Evolutionary conservation across 2,797 vertebrate genomes (phyloP), one percentile per base, ranked within the genome.

Genomic region (Argyrosomus regius): DNA sequence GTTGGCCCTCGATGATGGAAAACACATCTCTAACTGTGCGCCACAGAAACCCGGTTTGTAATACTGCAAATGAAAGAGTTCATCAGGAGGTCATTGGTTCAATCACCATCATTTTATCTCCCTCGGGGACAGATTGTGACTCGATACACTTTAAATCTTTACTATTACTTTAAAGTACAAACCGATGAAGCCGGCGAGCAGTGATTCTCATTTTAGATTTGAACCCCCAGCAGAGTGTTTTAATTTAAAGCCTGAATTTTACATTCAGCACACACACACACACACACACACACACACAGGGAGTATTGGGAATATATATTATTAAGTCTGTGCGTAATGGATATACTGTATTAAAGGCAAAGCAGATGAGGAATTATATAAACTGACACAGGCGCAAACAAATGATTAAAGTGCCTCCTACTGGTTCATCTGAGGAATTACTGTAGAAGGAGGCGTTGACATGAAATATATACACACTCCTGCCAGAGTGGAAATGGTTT

Each of bases 361-460:
- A 50, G 12, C 5, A 70, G 69, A 43, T 60, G 52, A 70, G 20
- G 9, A 14, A 24, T 58, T 59, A 31, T 20, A 1, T 31, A 39
- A 61, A 24, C 45, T n/a, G 54, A 28, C 26, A 57, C 26, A 45
- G 43, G 39, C 39, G 48, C 8, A 57, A 64, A 50, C 16, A 7
- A 70, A 73, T 70, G 70, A 78, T 61, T 52, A 43, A 72, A 81
- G 67, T 75, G 78, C 83, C 81, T 81, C 76, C 80, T 89, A 56
- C 62, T 78, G 78, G 80, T 65, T 39, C 3, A 49, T 13, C 22
- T 24, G 11, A 22, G 41, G 35, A 67, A 74, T 69, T 54, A 67
- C 62, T 13, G 46, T 35, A 49, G 18, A 56, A 45, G 4, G 20
- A 26, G 58, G 1, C 35, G 5, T 64, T 28, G 4, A 48, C 14